phyloP scores from a whole-genome alignment of 2,888 invertebrate genomes.

The Caenorhabditis japonica region DNA sequence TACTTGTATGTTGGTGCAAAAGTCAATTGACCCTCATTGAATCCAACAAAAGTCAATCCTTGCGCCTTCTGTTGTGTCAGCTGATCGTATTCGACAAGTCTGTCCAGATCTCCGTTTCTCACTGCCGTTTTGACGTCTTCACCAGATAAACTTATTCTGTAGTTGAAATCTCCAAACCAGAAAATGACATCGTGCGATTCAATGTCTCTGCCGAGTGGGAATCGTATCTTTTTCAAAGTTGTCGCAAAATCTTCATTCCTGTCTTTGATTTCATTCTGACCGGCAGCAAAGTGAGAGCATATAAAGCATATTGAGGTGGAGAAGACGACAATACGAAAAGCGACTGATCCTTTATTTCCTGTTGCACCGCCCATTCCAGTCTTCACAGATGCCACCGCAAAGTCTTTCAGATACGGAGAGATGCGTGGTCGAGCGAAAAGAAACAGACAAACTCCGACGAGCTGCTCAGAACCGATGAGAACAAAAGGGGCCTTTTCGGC shows the following conservation, averaged over 20 bases:
- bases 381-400: slow-evolving; percentile 83
- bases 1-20: slow-evolving; percentile 99
- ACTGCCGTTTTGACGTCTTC: slow-evolving; percentile 85
- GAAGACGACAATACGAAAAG: slow-evolving; percentile 84
- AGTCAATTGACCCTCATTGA: slow-evolving; percentile 89
- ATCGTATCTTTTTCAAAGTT: slow-evolving; percentile 86
- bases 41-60: slow-evolving; percentile 87
- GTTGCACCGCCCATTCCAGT: slow-evolving; percentile 98
- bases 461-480: slow-evolving; percentile 66
- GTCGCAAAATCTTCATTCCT: slow-evolving; percentile 96
- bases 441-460: slow-evolving; percentile 93
- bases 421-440: slow-evolving; percentile 91
- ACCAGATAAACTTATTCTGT: slow-evolving; percentile 78
- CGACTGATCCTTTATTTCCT: slow-evolving; percentile 85
- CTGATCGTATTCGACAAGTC: slow-evolving; percentile 90
- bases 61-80: slow-evolving; percentile 81
- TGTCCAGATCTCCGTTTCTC: slow-evolving; percentile 84
- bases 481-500: slow-evolving; percentile 65
- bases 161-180: slow-evolving; percentile 99
- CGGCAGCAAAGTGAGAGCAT: slow-evolving; percentile 98
- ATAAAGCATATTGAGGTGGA: slow-evolving; percentile 96
- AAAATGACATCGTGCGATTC: slow-evolving; percentile 97
- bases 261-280: slow-evolving; percentile 91
- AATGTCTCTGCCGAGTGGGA: slow-evolving; percentile 79
- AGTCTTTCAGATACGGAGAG: slow-evolving; percentile 85